phyloP scores from a whole-genome alignment of 2,113 vertebrate species.

The Actenoides hombroni region DNA sequence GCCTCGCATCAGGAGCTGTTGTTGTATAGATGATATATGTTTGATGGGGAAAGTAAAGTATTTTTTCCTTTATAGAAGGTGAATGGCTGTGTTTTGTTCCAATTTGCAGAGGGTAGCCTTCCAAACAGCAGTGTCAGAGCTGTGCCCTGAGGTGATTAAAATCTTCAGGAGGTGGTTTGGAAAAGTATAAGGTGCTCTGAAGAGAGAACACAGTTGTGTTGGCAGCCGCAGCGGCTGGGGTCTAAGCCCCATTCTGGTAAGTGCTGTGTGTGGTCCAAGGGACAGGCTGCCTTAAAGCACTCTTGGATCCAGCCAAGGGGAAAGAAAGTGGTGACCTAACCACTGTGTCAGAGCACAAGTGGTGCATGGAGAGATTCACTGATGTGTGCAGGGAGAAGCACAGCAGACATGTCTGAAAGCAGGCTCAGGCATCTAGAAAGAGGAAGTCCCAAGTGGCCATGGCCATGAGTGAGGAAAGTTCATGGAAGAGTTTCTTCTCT shows the following conservation, averaged over 20 bases:
- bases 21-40: background rate
- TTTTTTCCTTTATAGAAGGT: background rate
- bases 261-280: background rate
- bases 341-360: background rate
- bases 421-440: background rate
- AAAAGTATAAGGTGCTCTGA: background rate
- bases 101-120: background rate
- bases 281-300: background rate
- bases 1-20: background rate
- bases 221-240: background rate
- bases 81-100: background rate
- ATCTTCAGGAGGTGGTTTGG: background rate
- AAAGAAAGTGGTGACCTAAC: background rate
- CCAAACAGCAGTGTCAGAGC: background rate
- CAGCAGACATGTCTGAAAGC: background rate
- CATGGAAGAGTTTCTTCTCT: background rate
- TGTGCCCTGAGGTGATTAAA: background rate
- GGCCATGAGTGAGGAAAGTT: background rate
- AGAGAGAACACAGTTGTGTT: background rate
- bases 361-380: background rate
- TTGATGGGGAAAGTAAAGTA: background rate
- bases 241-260: background rate
- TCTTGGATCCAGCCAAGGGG: background rate
- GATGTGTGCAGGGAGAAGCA: background rate
- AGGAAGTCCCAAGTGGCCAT: rapidly evolving